A percentile compares a stretch with the other conserved stretches of the same genome.
phyloP scores from a whole-genome alignment of 2,797 vertebrate genomes.

The Okamejei kenojei region DNA sequence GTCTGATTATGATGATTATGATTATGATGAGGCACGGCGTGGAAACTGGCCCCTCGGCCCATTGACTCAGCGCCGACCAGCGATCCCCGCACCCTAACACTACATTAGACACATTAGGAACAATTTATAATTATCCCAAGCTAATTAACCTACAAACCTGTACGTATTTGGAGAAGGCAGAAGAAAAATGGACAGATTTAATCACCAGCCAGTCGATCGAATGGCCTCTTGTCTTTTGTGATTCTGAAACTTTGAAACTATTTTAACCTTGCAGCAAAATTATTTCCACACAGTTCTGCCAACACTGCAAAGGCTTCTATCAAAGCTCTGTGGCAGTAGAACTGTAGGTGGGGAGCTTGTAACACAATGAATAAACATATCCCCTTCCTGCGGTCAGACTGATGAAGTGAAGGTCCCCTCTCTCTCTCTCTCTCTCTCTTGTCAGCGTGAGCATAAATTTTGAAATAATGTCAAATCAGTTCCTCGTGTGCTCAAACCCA shows the following conservation, averaged over 20 bases:
- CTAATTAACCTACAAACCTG: no score
- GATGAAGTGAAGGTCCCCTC: not conserved
- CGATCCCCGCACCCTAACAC: no score
- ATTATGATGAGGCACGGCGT: no score
- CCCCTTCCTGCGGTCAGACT: not conserved
- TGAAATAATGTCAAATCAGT: not conserved
- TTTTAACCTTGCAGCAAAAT: not conserved
- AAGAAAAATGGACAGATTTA: not conserved
- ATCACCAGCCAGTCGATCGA: not conserved
- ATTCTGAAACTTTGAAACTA: not conserved
- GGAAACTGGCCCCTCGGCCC: no score
- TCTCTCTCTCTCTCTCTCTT: not conserved
- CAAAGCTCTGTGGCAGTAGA: not conserved
- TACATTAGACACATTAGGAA: no score
- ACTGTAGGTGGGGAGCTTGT: not conserved
- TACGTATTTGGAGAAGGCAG: not conserved
- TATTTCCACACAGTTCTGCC: not conserved
- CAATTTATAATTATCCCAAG: no score
- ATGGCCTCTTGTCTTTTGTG: not conserved
- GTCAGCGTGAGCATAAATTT: not conserved
- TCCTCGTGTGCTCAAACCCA: not conserved
- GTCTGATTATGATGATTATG: no score
- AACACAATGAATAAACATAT: not conserved
- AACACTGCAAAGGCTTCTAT: constrained; percentile 1
- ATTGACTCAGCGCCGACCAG: no score